Evolutionary conservation across 35 echinoderm and acorn worm genomes (phyloP).

Genomic region (Strongylocentrotus purpuratus): DNA sequence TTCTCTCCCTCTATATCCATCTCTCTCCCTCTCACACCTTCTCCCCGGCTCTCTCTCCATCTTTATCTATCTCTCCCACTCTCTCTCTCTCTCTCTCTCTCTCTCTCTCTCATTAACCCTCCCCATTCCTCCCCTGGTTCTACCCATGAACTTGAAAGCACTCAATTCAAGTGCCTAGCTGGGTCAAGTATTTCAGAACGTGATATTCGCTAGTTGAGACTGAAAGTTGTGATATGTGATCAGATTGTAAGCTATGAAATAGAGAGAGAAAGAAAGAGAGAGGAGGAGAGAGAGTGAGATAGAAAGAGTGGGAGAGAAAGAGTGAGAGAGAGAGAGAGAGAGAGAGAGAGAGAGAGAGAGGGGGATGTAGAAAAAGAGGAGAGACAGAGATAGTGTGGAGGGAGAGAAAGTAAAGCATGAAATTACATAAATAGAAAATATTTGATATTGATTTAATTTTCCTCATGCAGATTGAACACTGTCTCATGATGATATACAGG

Average conservation of each 20-base stretch:
- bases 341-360: neutral
- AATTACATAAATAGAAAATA: no score
- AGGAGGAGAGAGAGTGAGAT: neutral
- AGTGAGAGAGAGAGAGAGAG: no score
- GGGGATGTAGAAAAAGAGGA: no score
- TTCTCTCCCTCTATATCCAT: no score
- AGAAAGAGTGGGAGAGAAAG: neutral
- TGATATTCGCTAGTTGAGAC: neutral
- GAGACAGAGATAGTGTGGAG: no score
- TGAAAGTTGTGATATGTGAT: neutral
- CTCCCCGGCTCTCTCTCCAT: neutral
- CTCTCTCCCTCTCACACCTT: neutral
- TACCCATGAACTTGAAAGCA: neutral
- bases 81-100: no score
- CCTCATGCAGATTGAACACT: no score
- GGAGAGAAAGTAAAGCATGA: no score
- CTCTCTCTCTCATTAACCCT: neutral
- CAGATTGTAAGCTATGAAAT: neutral
- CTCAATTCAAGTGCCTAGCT: neutral
- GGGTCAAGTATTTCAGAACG: neutral
- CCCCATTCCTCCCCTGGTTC: neutral
- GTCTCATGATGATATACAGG: no score
- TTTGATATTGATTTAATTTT: no score
- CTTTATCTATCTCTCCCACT: no score
- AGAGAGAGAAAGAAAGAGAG: neutral